A percentile compares a stretch with the other conserved stretches of the same genome.
Conservation (phyloP, 2,888 invertebrate species). For the Lasioglossum pauxillum region DNA sequence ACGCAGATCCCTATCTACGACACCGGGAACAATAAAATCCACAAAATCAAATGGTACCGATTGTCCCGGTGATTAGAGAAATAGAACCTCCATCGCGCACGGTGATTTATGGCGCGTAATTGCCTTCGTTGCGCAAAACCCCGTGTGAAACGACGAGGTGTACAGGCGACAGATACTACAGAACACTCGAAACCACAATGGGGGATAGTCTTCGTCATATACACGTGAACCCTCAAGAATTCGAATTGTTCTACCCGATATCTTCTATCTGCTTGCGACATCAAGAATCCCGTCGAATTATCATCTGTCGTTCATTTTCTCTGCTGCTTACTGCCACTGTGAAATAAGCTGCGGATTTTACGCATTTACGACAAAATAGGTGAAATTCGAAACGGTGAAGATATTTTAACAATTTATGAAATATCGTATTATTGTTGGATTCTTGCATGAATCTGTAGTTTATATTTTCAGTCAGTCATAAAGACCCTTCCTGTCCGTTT, state of each 20-base stretch:
- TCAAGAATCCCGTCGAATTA: background rate
- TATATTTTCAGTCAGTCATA: too few relatives aligned
- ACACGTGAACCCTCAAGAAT: background rate
- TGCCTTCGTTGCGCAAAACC: constrained; percentile 40
- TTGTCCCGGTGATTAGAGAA: constrained; percentile 51
- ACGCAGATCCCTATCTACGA: constrained; percentile 37
- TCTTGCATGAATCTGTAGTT: too few relatives aligned
- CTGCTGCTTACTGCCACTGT: too few relatives aligned
- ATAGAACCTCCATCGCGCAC: constrained; percentile 25
- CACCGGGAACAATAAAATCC: constrained; percentile 50
- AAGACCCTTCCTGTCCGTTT: too few relatives aligned
- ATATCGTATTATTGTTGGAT: too few relatives aligned
- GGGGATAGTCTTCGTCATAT: constrained; percentile 10
- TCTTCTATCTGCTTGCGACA: background rate
- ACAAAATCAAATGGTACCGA: constrained; percentile 45
- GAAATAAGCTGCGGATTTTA: too few relatives aligned
- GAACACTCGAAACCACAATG: background rate
- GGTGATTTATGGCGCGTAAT: constrained; percentile 50
- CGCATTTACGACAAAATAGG: too few relatives aligned
- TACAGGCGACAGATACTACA: background rate
- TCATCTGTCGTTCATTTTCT: background rate
- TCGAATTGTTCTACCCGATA: background rate
- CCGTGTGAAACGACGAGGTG: constrained; percentile 17
- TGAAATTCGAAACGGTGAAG: too few relatives aligned
- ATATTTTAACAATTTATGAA: too few relatives aligned